A percentile compares a stretch with the other conserved stretches of the same genome.
These are phyloP conservation scores for Hypercompe scribonia DNA, from an alignment of 2,888 invertebrate genomes.

Conservation along the genomic window DNA sequence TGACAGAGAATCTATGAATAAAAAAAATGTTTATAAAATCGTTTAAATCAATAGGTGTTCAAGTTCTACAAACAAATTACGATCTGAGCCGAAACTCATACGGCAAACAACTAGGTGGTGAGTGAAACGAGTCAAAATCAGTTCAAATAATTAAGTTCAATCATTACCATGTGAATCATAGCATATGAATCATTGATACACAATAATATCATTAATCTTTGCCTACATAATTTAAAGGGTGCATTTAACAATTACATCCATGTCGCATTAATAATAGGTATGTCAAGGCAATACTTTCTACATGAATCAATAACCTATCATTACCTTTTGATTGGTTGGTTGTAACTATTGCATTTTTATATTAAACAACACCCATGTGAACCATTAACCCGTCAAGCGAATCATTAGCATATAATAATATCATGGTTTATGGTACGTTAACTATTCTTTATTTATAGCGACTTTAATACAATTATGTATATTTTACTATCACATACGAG, in stretches of 20 bases:
- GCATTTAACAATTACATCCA: background rate
- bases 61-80: constrained; percentile 72
- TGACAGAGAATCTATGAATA: background rate
- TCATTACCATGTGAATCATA: constrained; percentile 15
- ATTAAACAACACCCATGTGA: background rate
- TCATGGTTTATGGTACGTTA: background rate
- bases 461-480: background rate
- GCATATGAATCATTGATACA: constrained; percentile 3
- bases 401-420: background rate
- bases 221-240: background rate
- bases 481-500: background rate
- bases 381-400: background rate
- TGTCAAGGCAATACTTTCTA: background rate
- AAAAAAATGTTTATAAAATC: background rate
- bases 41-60: constrained; percentile 64
- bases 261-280: background rate
- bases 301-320: background rate
- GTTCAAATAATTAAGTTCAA: background rate
- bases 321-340: background rate
- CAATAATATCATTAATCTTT: background rate
- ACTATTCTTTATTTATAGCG: background rate
- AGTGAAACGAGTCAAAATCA: constrained; percentile 29
- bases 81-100: constrained; percentile 75
- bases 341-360: background rate
- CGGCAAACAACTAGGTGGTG: constrained; percentile 66